Evolutionary conservation across 2,888 invertebrate species (phyloP).

Genomic region (Parnassius orleans): DNA sequence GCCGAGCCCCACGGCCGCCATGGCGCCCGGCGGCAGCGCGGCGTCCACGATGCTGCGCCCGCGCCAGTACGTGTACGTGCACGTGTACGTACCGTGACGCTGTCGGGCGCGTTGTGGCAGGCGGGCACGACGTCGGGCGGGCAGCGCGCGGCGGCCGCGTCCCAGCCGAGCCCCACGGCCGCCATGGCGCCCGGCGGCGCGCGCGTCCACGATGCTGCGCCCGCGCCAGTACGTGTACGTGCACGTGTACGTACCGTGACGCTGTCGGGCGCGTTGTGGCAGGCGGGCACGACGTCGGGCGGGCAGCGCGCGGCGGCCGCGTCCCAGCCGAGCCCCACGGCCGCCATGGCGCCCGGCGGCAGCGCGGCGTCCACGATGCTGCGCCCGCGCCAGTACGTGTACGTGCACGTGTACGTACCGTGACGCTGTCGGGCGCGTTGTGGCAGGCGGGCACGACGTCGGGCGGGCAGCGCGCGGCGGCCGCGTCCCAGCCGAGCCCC

Average conservation of each 20-base stretch:
- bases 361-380: conserved; percentile 89
- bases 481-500: conserved; percentile 93
- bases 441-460: conserved; percentile 95
- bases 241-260: conserved; percentile 82
- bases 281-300: conserved; percentile 90
- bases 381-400: conserved; percentile 93
- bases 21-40: no score
- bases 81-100: conserved; percentile 84
- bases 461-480: conserved; percentile 85
- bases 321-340: conserved; percentile 94
- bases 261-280: conserved; percentile 96
- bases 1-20: no score
- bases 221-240: conserved; percentile 91
- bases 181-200: conserved; percentile 91
- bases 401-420: conserved; percentile 55
- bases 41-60: conserved; percentile 81
- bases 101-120: conserved; percentile 97
- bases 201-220: conserved; percentile 88
- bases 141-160: conserved; percentile 86
- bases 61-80: conserved; percentile 87
- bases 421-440: conserved; percentile 96
- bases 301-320: conserved; percentile 88
- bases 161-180: conserved; percentile 94
- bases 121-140: conserved; percentile 92
- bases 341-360: conserved; percentile 92